A percentile compares a stretch with the other conserved stretches of the same genome.
These are phyloP conservation scores for Bombus impatiens DNA, from an alignment of 1,140 invertebrate genomes.

Conservation along the genomic window DNA sequence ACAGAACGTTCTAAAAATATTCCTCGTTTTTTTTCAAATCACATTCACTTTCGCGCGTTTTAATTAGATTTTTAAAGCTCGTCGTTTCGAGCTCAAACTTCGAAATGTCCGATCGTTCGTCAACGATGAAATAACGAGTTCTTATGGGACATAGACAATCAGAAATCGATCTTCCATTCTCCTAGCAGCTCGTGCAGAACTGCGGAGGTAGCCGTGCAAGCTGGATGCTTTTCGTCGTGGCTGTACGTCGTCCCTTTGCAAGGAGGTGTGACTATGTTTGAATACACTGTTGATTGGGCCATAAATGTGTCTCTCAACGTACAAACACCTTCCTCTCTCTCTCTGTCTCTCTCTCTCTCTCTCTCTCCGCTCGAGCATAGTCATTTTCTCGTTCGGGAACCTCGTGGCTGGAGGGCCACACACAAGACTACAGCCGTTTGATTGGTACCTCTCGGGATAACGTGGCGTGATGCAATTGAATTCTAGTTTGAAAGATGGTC, in stretches of 20 bases:
- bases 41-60: not conserved
- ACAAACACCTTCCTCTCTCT: slow-evolving; percentile 63
- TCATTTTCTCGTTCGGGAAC: slow-evolving; percentile 62
- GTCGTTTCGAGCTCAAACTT: too few relatives aligned
- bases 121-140: not conserved
- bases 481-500: slow-evolving; percentile 63
- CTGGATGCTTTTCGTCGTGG: slow-evolving; percentile 60
- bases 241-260: slow-evolving; percentile 65
- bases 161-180: not conserved
- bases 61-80: too few relatives aligned
- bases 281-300: slow-evolving; percentile 82
- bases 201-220: not conserved
- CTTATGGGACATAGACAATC: not conserved
- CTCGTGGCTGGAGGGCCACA: slow-evolving; percentile 64
- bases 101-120: rapidly evolving
- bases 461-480: slow-evolving; percentile 76
- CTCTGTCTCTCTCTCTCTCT: slow-evolving; percentile 44
- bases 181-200: too few relatives aligned
- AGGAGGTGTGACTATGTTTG: slow-evolving; percentile 81
- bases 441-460: slow-evolving; percentile 73
- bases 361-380: slow-evolving; percentile 55
- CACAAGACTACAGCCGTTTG: slow-evolving; percentile 72
- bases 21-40: too few relatives aligned
- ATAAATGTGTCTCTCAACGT: slow-evolving; percentile 80
- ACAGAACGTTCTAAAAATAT: not conserved